Conservation (phyloP, 2,888 invertebrate species). For the Hydriomena furcata region DNA sequence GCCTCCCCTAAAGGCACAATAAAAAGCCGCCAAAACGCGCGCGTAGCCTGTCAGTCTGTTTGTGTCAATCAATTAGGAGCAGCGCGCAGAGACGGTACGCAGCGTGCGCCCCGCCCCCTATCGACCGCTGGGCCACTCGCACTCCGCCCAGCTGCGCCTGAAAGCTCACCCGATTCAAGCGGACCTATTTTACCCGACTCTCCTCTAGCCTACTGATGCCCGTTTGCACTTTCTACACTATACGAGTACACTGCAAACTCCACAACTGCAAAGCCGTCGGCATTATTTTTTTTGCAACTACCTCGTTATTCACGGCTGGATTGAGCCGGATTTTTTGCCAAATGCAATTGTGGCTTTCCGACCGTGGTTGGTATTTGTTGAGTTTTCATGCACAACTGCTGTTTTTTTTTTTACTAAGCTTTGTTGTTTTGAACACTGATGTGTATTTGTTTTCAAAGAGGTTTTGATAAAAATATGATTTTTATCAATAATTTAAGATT, state of each 20-base stretch:
- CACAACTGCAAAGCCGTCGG: constrained; percentile 14
- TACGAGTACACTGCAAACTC: constrained; percentile 10
- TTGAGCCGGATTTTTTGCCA: constrained; percentile 22
- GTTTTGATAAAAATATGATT: too few relatives aligned
- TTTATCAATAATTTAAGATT: too few relatives aligned
- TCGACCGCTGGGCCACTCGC: constrained; percentile 54
- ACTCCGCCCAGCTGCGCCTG: constrained; percentile 68
- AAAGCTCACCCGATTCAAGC: constrained; percentile 38
- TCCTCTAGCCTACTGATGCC: constrained; percentile 16
- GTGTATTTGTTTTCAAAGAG: too few relatives aligned
- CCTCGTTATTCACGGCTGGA: constrained; percentile 20
- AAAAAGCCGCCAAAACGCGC: constrained; percentile 63
- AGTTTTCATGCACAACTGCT: constrained; percentile 1
- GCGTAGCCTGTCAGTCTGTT: constrained; percentile 72
- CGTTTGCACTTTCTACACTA: constrained; percentile 14
- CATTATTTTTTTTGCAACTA: constrained; percentile 25
- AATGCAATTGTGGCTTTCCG: constrained; percentile 18
- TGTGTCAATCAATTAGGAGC: constrained; percentile 75
- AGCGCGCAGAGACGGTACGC: constrained; percentile 66
- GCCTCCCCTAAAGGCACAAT: constrained; percentile 58
- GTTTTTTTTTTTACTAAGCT: constrained; percentile 6
- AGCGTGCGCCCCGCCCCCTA: constrained; percentile 68
- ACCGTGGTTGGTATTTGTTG: background rate
- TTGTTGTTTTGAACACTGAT: background rate
- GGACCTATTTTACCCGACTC: constrained; percentile 15